These are phyloP conservation scores for Alethe castanea DNA, from an alignment of 2,113 vertebrate genomes.

Conservation along the genomic window DNA sequence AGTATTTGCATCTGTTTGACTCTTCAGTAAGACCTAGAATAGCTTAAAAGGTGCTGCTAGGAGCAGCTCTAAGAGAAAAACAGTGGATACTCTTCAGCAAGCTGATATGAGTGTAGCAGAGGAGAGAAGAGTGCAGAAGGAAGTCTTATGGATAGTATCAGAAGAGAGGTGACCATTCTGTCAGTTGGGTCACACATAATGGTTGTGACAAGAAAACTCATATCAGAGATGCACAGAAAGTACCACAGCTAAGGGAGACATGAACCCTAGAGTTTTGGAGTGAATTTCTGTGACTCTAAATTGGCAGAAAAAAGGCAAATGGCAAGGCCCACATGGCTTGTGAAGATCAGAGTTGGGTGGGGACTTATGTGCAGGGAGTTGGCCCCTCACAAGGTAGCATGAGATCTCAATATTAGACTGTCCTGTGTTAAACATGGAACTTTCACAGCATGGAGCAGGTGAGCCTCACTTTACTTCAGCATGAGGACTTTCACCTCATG, in stretches of 20 bases:
- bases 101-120: neutral
- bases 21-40: neutral
- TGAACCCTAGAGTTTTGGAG: neutral
- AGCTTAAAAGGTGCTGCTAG: neutral
- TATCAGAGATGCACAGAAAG: neutral
- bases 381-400: rapidly evolving
- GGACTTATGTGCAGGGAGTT: neutral
- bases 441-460: rapidly evolving
- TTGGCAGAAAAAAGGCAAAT: neutral
- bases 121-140: neutral
- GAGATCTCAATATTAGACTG: neutral
- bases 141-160: neutral
- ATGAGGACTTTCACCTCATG: neutral
- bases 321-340: neutral
- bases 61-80: neutral
- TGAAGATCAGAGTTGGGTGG: neutral
- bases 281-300: neutral
- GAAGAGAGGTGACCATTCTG: neutral
- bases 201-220: neutral
- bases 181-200: neutral
- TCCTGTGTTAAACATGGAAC: neutral
- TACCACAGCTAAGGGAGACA: neutral
- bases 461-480: neutral
- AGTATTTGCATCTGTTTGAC: neutral
- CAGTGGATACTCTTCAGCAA: neutral